Conservation (phyloP, 2,113 vertebrate genomes). For the Deroptyus accipitrinus region DNA sequence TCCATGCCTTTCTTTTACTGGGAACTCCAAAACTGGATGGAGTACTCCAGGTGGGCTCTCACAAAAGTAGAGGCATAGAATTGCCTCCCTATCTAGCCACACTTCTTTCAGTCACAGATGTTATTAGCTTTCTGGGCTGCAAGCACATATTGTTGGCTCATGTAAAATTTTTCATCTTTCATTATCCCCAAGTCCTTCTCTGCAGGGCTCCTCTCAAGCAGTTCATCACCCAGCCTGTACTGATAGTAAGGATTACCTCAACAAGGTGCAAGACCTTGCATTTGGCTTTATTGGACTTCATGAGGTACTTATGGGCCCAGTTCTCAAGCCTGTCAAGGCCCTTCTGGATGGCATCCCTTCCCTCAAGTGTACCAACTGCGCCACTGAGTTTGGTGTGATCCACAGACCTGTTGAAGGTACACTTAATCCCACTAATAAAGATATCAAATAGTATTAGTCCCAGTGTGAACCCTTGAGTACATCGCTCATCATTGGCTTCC, state of each 20-base stretch:
- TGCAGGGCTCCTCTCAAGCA: not conserved
- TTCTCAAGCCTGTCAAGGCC: not conserved
- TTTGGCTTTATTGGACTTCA: not conserved
- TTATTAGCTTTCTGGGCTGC: rapidly evolving
- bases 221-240: too few relatives aligned
- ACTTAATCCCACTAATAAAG: not conserved
- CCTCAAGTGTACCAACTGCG: not conserved
- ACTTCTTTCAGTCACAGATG: not conserved
- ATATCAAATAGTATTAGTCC: not conserved
- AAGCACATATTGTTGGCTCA: not conserved
- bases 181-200: not conserved
- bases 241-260: not conserved
- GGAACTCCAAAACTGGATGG: not conserved
- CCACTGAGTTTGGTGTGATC: not conserved
- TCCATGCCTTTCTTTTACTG: not conserved
- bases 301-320: not conserved
- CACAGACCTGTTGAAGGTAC: rapidly evolving
- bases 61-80: not conserved
- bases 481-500: not conserved
- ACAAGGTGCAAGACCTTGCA: not conserved
- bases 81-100: not conserved
- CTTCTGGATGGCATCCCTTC: not conserved
- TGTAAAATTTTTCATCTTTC: not conserved
- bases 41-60: not conserved
- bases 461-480: not conserved